Evolutionary conservation across 2,113 vertebrate species (phyloP), one percentile per base, ranked within the genome.

Genomic region (Nasalis larvatus): DNA sequence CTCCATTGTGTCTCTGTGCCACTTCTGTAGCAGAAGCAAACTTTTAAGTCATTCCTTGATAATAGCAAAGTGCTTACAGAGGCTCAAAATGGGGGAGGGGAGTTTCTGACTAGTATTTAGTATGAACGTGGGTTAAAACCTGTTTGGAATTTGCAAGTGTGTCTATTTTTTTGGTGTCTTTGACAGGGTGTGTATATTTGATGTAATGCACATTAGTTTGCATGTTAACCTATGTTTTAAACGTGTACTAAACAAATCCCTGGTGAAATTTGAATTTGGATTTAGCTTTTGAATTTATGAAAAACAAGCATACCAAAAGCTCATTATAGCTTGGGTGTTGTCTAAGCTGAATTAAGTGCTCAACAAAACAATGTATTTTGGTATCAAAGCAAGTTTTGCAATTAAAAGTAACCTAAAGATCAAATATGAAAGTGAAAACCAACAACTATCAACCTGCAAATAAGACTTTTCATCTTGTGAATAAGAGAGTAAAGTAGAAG

Each of bases 401-500:
- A 93, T 77, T 83, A 77, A 12, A 80, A 86, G 40, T 89, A 83
- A 83, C 42, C 37, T 49, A 87, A 63, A 94, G 13, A 77, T n/a
- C 35, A 91, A 77, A 95, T 66, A 77, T 69, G 35, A 37, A 85
- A 88, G 3, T 93, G 37, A 91, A 96, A 96, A 91, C 3, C 32
- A 94, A 56, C 14, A 35, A 60, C 45, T 94, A 40, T 80, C 40
- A 56, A 42, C 30, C 5, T 81, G 7, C 20, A 89, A 54, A 71
- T 42, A n/a, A 90, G 94, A 73, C 60, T 83, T 1, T 87, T 95
- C 21, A 76, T 54, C 58, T 71, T 77, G 32, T 56, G 58, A 77
- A 6, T 85, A 49, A 89, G 73, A 88, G 37, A 68, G 30, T 21
- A 85, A 74, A 63, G 12, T n/a, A n/a, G 60, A 77, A 89, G 14